Conservation (phyloP, 2,797 vertebrate species). For the Ptychobarbus kaznakovi region DNA sequence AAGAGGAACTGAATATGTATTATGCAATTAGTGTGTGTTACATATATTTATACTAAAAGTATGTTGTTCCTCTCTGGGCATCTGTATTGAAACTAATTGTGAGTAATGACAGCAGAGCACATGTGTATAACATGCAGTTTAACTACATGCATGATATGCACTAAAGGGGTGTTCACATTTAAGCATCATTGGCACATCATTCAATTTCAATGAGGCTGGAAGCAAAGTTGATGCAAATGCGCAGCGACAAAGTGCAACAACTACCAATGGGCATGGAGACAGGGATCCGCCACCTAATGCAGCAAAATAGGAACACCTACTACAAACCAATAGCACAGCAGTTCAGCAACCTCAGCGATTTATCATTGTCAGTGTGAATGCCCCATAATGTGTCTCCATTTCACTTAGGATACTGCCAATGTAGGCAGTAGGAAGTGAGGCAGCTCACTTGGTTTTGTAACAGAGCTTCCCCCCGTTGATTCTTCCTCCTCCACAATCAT, state of each 20-base stretch:
- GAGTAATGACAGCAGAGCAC: background rate
- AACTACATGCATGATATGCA: background rate
- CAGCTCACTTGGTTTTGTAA: slow-evolving; percentile 22
- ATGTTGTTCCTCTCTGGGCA: background rate
- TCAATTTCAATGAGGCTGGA: background rate
- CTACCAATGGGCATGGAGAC: background rate
- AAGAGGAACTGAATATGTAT: background rate
- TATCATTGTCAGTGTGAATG: slow-evolving; percentile 14
- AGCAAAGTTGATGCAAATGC: background rate
- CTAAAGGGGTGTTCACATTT: slow-evolving; percentile 1
- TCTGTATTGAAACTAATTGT: background rate
- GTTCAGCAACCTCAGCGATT: background rate
- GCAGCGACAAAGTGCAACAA: background rate
- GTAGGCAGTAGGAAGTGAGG: background rate
- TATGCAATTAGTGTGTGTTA: background rate
- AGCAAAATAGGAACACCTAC: background rate
- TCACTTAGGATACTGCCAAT: slow-evolving; percentile 1
- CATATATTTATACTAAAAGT: background rate
- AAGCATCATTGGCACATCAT: background rate
- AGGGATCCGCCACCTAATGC: background rate
- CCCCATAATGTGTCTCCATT: background rate
- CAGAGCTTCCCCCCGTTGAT: slow-evolving; percentile 25
- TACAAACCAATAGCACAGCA: background rate
- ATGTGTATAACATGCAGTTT: background rate
- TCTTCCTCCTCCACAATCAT: slow-evolving; percentile 45